phyloP scores from a whole-genome alignment of 2,797 vertebrate species.

The Ceryle rudis region DNA sequence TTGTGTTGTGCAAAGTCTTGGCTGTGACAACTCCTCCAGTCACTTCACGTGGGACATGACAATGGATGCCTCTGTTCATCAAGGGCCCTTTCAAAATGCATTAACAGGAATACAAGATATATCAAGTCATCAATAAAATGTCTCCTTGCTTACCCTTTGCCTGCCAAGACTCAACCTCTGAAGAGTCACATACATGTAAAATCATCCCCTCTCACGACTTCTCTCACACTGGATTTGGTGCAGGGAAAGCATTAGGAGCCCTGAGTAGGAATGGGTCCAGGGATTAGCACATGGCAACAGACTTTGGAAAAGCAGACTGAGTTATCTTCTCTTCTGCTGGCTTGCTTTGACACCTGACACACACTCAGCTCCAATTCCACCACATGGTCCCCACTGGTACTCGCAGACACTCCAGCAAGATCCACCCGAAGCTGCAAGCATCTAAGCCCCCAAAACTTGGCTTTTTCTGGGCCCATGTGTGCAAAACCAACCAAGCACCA shows the following conservation, averaged over 20 bases:
- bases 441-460: neutral
- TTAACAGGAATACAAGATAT: neutral
- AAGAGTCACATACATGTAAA: neutral
- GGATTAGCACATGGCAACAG: neutral
- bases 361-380: neutral
- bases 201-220: neutral
- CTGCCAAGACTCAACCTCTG: neutral
- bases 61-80: neutral
- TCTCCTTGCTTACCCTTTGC: neutral
- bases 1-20: neutral
- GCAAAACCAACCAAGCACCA: neutral
- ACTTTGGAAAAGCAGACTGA: neutral
- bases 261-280: neutral
- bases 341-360: neutral
- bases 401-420: neutral
- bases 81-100: constrained; percentile 19
- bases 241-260: neutral
- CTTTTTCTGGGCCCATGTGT: neutral
- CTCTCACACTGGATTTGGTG: neutral
- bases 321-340: neutral
- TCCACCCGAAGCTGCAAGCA: neutral
- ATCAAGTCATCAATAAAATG: neutral
- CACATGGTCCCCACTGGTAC: neutral
- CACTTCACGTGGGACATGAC: neutral
- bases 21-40: neutral